Conservation (phyloP, 1,140 invertebrate genomes). For the Patella vulgata region DNA sequence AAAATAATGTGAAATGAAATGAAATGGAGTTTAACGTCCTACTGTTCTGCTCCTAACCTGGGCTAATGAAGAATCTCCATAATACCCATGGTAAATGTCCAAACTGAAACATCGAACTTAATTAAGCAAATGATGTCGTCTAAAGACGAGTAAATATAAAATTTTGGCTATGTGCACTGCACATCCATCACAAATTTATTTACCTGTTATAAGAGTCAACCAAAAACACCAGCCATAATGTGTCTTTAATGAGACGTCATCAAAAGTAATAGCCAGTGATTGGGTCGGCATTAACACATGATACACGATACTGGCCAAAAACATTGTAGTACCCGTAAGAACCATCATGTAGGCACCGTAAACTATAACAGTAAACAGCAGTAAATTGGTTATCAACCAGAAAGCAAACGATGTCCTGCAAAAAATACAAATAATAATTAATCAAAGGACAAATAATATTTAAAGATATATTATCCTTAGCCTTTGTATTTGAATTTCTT, state of each 20-base stretch:
- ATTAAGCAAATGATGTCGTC: no score
- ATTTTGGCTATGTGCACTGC: no score
- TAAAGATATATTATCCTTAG: neutral
- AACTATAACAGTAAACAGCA: slow-evolving; percentile 47
- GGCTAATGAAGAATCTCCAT: no score
- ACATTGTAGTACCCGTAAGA: slow-evolving; percentile 48
- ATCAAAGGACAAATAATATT: neutral
- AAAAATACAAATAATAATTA: slow-evolving; percentile 10
- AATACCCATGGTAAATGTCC: no score
- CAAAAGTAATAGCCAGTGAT: slow-evolving; percentile 38
- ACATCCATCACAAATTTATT: no score
- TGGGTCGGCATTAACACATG: slow-evolving; percentile 39
- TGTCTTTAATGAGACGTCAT: slow-evolving; percentile 32
- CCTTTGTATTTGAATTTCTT: neutral
- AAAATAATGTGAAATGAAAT: no score
- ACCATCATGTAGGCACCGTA: slow-evolving; percentile 46
- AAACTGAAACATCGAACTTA: no score
- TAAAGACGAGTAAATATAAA: no score
- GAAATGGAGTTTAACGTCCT: no score
- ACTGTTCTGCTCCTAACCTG: no score
- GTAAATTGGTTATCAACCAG: slow-evolving; percentile 48
- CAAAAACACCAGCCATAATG: slow-evolving; percentile 56
- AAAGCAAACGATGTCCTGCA: slow-evolving; percentile 52
- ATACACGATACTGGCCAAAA: slow-evolving; percentile 43
- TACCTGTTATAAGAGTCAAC: slow-evolving; percentile 45